phyloP scores from a whole-genome alignment of 1,140 invertebrate genomes.

The Pteromalus puparum region DNA sequence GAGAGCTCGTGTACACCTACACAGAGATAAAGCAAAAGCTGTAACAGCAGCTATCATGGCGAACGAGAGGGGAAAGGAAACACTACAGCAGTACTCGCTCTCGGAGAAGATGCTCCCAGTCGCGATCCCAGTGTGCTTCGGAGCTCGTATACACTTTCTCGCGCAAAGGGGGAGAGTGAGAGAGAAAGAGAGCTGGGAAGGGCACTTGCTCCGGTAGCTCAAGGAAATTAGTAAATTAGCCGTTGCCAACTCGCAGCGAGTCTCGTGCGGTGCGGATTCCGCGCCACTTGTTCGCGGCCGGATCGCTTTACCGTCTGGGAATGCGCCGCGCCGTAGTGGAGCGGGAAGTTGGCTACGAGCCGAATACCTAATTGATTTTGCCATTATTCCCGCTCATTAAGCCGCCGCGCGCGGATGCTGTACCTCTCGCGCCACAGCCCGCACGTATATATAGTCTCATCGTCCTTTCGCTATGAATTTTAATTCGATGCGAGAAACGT shows the following conservation, averaged over 20 bases:
- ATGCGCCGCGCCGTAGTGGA: constrained; percentile 34
- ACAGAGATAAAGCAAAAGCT: neutral
- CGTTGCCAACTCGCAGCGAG: neutral
- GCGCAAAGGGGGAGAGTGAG: neutral
- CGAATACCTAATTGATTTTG: constrained; percentile 55
- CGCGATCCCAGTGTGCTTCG: neutral
- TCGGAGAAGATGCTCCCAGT: no score
- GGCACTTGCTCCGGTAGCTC: constrained; percentile 46
- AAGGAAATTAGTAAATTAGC: constrained; percentile 54
- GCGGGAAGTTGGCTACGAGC: constrained; percentile 47
- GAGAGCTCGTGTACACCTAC: neutral
- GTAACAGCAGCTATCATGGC: no score
- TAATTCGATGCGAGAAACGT: constrained; percentile 38
- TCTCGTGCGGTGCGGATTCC: constrained; percentile 51
- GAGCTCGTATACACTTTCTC: neutral
- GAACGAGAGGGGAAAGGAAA: no score
- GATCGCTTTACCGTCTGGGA: constrained; percentile 52
- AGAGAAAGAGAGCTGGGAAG: neutral
- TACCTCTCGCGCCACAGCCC: neutral
- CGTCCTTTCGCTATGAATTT: constrained; percentile 50
- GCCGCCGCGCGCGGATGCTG: constrained; percentile 34
- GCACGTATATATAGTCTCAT: neutral
- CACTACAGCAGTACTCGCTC: no score
- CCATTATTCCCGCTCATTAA: constrained; percentile 55
- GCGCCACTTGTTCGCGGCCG: constrained; percentile 48